Conservation (phyloP, 2,113 vertebrate genomes). For the Syrmaticus mikado region DNA sequence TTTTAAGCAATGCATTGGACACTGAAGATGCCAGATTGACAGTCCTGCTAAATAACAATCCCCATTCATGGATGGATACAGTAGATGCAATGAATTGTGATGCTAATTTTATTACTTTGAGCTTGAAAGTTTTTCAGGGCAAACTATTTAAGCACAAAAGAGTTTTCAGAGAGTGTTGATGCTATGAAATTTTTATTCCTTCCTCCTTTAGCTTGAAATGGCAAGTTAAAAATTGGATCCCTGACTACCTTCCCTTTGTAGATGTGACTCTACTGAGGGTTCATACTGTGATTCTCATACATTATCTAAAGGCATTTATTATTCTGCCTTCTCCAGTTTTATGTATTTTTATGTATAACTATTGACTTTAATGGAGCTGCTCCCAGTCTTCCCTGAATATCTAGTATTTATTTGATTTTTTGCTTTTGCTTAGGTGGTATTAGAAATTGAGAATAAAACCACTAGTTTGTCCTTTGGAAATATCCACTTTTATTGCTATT, state of each 20-base stretch:
- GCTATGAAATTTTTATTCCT: slow-evolving; percentile 36
- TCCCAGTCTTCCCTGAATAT: slow-evolving; percentile 3
- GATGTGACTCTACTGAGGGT: neutral
- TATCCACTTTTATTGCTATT: neutral
- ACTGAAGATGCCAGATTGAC: neutral
- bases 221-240: slow-evolving; percentile 9
- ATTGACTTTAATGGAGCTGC: slow-evolving; percentile 39
- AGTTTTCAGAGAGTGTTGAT: neutral
- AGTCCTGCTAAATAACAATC: neutral
- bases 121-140: slow-evolving; percentile 1
- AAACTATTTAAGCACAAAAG: slow-evolving; percentile 29
- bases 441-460: slow-evolving; percentile 41
- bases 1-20: neutral
- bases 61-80: neutral
- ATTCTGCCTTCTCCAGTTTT: slow-evolving; percentile 6
- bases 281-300: slow-evolving; percentile 49
- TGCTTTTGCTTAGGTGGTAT: neutral
- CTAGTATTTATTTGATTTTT: slow-evolving; percentile 34
- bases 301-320: slow-evolving; percentile 48
- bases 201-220: slow-evolving; percentile 1
- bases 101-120: slow-evolving; percentile 10
- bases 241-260: slow-evolving; percentile 7
- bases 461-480: slow-evolving; percentile 18
- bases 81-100: neutral
- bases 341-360: slow-evolving; percentile 32